Evolutionary conservation across 2,113 vertebrate genomes (phyloP), one percentile per base, ranked within the genome.

Genomic region (Micronycteris hirsuta): DNA sequence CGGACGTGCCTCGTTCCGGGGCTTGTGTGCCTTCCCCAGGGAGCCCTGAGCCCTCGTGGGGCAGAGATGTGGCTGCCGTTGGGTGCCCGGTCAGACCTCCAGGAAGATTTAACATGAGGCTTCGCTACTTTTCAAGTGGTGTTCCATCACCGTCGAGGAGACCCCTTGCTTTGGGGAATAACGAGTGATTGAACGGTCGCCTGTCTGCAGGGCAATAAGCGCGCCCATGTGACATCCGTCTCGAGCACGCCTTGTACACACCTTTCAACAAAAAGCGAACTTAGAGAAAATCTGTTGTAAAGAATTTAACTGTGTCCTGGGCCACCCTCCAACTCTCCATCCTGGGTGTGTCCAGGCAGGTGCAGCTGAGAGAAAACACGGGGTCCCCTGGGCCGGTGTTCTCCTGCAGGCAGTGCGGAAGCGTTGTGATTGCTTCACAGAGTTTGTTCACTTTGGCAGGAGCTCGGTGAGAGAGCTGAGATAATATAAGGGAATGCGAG

Each of bases 401-500:
- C 54, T 31, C 49, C 58, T 4, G 43, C 31, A 2, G 31, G 36
- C 4, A 10, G 43, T 3, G 0, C 0, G 5, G 36, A 4, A 9
- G 1, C 6, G 28, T 0, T 43, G 68, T 2, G 65, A 31, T 19
- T 1, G 0, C 81, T 19, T 52, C 36, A 8, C 28, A 4, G 6
- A 1, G 71, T 36, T 19, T 22, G 2, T 19, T 38, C 31, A 2
- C 54, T 43, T 8, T 14, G 49, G 38, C 24, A 5, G 4, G 65
- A 86, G 78, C 13, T n/a, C 15, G 4, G 28, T 12, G 56, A 33
- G 86, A 41, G 49, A 38, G 24, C 1, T 0, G 63, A 41, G 26
- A 0, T 17, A 2, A 10, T 5, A 0, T 0, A 0, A 22, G 13
- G 16, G 16, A 26, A 26, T 5, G 41, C 71, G 4, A 1, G 33